Percentiles rank a stretch among this genome's conserved stretches.
Conservation (phyloP, 2,888 invertebrate species). For the Pandemis corylana region DNA sequence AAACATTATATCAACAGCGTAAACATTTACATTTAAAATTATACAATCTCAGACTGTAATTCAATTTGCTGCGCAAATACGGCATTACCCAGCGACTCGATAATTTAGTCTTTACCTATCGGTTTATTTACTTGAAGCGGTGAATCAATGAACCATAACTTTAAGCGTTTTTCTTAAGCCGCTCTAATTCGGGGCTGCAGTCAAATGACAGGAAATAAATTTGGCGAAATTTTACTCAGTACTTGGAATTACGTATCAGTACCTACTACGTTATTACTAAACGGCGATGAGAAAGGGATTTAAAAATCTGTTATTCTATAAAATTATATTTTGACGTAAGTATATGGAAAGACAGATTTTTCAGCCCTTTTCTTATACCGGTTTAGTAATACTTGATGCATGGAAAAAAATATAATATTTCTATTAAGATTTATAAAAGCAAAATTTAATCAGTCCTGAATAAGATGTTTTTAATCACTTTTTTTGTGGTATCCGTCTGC, state of each 20-base stretch:
- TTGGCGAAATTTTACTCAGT: background rate
- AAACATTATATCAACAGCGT: conserved; percentile 59
- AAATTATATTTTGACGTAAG: too few species aligned
- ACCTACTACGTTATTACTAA: too few species aligned
- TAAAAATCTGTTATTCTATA: too few species aligned
- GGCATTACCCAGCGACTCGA: conserved; percentile 52
- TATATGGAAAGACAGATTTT: too few species aligned
- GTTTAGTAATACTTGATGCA: background rate
- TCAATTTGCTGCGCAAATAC: conserved; percentile 68
- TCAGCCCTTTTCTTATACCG: too few species aligned
- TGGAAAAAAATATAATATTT: background rate
- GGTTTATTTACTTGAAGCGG: conserved; percentile 51
- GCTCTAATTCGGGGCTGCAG: background rate
- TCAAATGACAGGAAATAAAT: background rate
- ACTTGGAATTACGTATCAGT: too few species aligned
- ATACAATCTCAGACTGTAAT: conserved; percentile 65
- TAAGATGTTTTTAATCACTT: too few species aligned
- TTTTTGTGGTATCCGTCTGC: too few species aligned
- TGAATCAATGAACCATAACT: conserved; percentile 42
- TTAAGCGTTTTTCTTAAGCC: conserved; percentile 4
- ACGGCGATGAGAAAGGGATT: too few species aligned
- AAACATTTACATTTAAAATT: conserved; percentile 67
- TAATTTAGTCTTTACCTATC: conserved; percentile 56
- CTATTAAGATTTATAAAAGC: too few species aligned
- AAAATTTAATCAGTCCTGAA: too few species aligned